Conservation (phyloP, 2,888 invertebrate genomes). For the Apotomis capreana region DNA sequence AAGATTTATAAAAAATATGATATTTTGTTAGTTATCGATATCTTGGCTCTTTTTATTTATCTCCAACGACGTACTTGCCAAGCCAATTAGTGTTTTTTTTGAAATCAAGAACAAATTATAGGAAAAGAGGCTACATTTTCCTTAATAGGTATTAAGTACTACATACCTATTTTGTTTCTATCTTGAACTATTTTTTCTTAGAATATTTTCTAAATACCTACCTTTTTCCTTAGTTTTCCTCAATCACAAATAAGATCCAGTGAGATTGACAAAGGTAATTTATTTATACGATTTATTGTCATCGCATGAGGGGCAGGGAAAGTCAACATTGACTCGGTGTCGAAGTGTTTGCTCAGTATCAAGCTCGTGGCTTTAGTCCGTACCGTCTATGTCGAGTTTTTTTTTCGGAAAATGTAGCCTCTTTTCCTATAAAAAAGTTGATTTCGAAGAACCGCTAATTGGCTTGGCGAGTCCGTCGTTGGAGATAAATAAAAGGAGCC, state of each 20-base stretch:
- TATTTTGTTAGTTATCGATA: too few species aligned
- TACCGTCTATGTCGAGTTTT: constrained; percentile 40
- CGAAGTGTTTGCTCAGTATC: constrained; percentile 74
- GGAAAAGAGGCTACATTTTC: background rate
- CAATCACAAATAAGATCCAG: constrained; percentile 64
- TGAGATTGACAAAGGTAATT: constrained; percentile 77
- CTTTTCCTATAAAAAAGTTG: too few species aligned
- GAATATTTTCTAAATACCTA: background rate
- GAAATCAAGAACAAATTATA: background rate
- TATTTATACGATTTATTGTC: constrained; percentile 79
- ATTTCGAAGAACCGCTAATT: too few species aligned
- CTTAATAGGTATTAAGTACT: background rate
- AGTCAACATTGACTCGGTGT: constrained; percentile 78
- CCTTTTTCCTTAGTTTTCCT: constrained; percentile 40
- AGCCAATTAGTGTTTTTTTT: too few species aligned
- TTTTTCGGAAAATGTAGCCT: constrained; percentile 14
- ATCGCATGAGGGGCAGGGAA: constrained; percentile 62
- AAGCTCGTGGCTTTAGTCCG: constrained; percentile 53
- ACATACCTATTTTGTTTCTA: too few species aligned
- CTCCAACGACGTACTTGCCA: too few species aligned
- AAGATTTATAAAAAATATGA: too few species aligned
- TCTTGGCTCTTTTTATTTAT: too few species aligned
- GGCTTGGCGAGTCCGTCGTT: too few species aligned
- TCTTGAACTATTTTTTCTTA: background rate
- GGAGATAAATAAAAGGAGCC: too few species aligned